Percentiles rank a stretch among this genome's conserved stretches.
These are phyloP conservation scores for Arctopsyche grandis DNA, from an alignment of 1,140 invertebrate species.

Conservation along the genomic window DNA sequence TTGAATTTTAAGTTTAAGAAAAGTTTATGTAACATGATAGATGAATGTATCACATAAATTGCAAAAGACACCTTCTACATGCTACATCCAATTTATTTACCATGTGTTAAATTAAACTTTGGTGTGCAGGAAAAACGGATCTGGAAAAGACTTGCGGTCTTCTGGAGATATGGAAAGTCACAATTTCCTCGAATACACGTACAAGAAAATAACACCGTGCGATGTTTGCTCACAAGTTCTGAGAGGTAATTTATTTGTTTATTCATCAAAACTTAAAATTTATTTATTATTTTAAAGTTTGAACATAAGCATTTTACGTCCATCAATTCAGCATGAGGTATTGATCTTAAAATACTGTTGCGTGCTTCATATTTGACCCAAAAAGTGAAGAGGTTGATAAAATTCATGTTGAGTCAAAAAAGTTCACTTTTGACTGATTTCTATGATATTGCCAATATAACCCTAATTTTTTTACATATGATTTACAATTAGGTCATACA, in stretches of 20 bases:
- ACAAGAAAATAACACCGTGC: conserved; percentile 95
- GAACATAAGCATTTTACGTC: no score
- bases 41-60: no score
- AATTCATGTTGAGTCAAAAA: background rate
- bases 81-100: no score
- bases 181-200: conserved; percentile 92
- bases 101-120: no score
- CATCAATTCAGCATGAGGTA: background rate
- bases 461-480: background rate
- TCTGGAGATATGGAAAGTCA: conserved; percentile 75
- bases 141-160: conserved; percentile 69
- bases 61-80: no score
- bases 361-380: conserved; percentile 3
- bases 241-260: conserved; percentile 71
- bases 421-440: background rate
- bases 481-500: conserved; percentile 85
- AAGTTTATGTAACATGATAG: no score
- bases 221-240: conserved; percentile 93
- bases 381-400: conserved; percentile 12
- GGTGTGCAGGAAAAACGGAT: conserved; percentile 77
- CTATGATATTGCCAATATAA: background rate
- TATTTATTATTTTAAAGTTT: background rate
- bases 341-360: background rate
- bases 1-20: no score
- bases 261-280: background rate